A percentile compares a stretch with the other conserved stretches of the same genome.
phyloP scores from a whole-genome alignment of 2,797 vertebrate genomes.

The Notolabrus celidotus region DNA sequence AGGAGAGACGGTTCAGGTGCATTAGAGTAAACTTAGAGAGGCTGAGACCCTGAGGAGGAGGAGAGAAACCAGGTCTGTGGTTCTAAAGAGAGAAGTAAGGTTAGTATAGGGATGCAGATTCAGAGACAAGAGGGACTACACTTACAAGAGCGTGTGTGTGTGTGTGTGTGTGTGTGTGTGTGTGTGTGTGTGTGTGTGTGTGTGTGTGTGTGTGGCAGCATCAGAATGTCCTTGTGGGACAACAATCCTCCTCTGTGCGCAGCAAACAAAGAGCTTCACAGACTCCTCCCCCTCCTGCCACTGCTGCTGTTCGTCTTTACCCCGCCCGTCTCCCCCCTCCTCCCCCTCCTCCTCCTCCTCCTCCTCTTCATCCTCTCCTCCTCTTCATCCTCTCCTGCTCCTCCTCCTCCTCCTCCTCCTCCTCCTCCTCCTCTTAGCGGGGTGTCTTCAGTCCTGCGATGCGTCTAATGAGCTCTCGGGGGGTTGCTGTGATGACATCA shows the following conservation, averaged over 20 bases:
- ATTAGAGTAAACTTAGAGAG: no score
- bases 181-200: not conserved
- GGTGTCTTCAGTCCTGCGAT: no score
- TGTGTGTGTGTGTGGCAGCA: slow-evolving; percentile 1
- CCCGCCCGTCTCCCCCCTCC: not conserved
- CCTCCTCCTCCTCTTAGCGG: no score
- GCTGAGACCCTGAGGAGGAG: no score
- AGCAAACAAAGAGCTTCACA: slow-evolving; percentile 39
- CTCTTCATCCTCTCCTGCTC: not conserved
- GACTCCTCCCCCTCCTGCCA: not conserved
- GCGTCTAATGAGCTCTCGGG: slow-evolving; percentile 10
- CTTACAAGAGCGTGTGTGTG: not conserved
- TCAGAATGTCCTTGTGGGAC: slow-evolving; percentile 2
- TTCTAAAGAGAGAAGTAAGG: no score
- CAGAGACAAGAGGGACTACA: no score
- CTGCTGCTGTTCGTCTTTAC: not conserved
- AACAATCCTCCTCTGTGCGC: slow-evolving; percentile 47
- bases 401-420: not conserved
- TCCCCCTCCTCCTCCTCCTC: no score
- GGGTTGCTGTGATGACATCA: not conserved
- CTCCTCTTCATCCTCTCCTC: no score
- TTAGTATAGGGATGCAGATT: no score
- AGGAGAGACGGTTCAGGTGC: no score
- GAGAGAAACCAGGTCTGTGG: no score
- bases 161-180: not conserved